Base-by-base conservation (phyloP, 2,113 vertebrate genomes). In the Pelecanoides urinatrix region DNA sequence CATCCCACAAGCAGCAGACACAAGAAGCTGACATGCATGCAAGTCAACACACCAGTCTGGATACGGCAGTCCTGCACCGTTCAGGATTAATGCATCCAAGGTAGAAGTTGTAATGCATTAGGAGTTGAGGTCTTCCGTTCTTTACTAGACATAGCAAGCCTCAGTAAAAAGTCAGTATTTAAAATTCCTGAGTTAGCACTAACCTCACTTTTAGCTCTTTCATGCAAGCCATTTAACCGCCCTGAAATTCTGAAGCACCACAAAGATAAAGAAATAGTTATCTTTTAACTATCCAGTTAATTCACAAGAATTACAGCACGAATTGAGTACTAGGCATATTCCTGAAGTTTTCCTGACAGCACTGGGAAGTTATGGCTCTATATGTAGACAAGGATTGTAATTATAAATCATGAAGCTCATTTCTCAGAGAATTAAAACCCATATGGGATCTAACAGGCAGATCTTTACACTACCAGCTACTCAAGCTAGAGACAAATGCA, bases 241-340 rank as follows among this genome's bases (percentile, higher is more conserved):
- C 38, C 65, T 40, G 63, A 72, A 92, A 90, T 81, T 78, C 1
- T 92, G 80, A 92, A 78, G 61, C 5, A 6, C 42, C 66, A 80
- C 13, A 45, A 73, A 88, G 68, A 76, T 71, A 95, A 88, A 86
- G 36, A 72, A 95, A 86, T 13, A 25, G 25, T 25, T 16, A 85
- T 45, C 71, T 96, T 97, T 96, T 50, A 96, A 83, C 56, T 63
- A 96, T 27, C 42, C 74, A 78, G 61, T 59, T 42, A 93, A 91
- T 91, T 38, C 94, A 93, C 80, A 96, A 92, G 62, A 96, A 90
- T 40, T 78, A 61, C 76, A 87, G 65, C 63, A 82, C 6, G 23
- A 45, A 86, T 11, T 77, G 83, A 96, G 44, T 47, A 29, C 90
- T 87, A 90, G 53, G 75, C 36, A 32, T 32, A 56, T 15, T 77